Base-by-base conservation (phyloP, 2,113 vertebrate genomes). In the Isichthys henryi region DNA sequence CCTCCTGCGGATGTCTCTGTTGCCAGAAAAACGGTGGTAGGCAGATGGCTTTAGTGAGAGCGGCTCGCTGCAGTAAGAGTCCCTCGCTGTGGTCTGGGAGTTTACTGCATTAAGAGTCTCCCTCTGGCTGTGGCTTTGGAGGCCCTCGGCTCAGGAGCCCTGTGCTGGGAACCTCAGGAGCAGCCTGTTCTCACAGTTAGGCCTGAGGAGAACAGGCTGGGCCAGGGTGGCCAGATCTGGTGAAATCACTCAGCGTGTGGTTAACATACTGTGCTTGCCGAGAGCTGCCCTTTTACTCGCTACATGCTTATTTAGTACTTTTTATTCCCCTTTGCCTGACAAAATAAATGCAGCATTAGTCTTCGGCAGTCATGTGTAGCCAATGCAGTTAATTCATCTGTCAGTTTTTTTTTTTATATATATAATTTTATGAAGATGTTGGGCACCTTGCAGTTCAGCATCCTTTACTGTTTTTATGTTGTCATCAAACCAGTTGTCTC, bases 71-170 rank as follows among this genome's bases (percentile, higher is more conserved):
- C 86, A 35, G 88, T 91, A 90, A 84, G 82, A 88, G 80, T 84
- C 93, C 92, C 89, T 92, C 90, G 91, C 90, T 91, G 77, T 86
- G 58, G 89, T 91, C 17, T 39, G 43, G 87, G 48, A 48, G 70
- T 88, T 53, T 58, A 50, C 66, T 86, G 56, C 86, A 45, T 88
- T 91, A 90, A 80, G 83, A 88, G 82, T 85, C 80, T 70, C 49
- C 62, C 66, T 50, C 95, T 96, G 93, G 94, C 94, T 95, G 93
- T 92, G 93, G 94, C 92, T 93, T 95, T 92, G 93, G 90, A 86
- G 56, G 70, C 89, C 89, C 90, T 93, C 90, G 90, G 93, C 90
- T 90, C 94, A 94, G 94, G 94, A 95, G 96, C 95, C 95, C 94
- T 88, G 93, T 91, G 94, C 94, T 92, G 93, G 95, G 92, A 95